Evolutionary conservation across 2,797 vertebrate species (phyloP).

Genomic region (Cynopterus sphinx): DNA sequence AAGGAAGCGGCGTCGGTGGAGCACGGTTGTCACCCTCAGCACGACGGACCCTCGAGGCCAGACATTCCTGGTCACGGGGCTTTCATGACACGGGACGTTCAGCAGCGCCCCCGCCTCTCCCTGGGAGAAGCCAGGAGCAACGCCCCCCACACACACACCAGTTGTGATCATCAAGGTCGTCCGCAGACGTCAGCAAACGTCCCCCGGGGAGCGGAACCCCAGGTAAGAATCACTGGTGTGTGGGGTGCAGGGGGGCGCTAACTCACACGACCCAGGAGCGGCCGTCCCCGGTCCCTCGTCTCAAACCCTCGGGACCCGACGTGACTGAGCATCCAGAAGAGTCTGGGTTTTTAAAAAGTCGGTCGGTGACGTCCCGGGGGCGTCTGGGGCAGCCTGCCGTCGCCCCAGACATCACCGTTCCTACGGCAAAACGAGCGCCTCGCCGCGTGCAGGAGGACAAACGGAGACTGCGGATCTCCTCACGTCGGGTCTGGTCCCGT

Average conservation of each 20-base stretch:
- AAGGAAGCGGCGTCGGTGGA: fast-evolving
- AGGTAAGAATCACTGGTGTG: fast-evolving
- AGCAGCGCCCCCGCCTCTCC: neutral
- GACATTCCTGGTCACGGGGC: fast-evolving
- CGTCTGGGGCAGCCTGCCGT: neutral
- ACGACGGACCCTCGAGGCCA: neutral
- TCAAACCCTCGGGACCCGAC: neutral
- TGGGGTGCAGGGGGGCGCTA: no score
- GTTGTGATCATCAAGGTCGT: neutral
- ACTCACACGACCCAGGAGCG: neutral
- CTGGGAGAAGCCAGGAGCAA: fast-evolving
- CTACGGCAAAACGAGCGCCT: no score
- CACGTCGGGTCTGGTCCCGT: fast-evolving
- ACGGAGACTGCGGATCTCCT: neutral
- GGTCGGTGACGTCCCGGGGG: fast-evolving
- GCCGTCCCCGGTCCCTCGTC: neutral
- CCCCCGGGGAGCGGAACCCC: neutral
- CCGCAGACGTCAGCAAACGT: neutral
- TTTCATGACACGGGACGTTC: fast-evolving
- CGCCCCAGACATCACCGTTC: fast-evolving
- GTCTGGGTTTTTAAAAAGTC: neutral
- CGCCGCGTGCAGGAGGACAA: neutral
- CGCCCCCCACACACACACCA: no score
- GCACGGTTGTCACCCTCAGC: fast-evolving
- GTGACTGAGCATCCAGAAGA: neutral